Conservation (phyloP, 2,888 invertebrate genomes). For the Sesia bembeciformis region DNA sequence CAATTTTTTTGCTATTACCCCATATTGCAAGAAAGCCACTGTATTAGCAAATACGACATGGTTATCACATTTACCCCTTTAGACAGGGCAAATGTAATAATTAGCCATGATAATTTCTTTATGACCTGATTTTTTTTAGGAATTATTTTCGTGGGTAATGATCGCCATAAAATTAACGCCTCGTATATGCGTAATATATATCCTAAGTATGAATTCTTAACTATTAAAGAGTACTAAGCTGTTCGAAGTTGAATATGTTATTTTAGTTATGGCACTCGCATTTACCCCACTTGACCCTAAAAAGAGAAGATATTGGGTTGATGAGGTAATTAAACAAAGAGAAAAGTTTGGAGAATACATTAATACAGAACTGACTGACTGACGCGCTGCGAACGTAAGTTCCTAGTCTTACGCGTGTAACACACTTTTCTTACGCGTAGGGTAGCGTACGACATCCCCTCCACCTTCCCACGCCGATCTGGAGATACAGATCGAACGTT, state of each 20-base stretch:
- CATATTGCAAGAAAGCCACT: not conserved
- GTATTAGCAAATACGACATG: not conserved
- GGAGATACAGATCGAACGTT: no score
- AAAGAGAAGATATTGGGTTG: no score
- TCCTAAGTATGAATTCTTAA: not conserved
- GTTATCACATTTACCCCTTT: not conserved
- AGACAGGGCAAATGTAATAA: not conserved
- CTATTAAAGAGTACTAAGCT: not conserved
- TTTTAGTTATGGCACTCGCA: not conserved
- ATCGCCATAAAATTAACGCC: not conserved
- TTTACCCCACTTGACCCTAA: not conserved
- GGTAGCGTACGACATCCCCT: no score
- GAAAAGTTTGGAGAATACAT: no score
- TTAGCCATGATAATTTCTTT: not conserved
- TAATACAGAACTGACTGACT: no score
- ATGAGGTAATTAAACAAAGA: no score
- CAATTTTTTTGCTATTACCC: not conserved
- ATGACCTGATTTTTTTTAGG: not conserved
- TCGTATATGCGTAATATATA: not conserved
- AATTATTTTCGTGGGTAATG: not conserved
- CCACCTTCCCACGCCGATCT: no score
- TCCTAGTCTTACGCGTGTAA: no score
- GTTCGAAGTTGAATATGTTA: not conserved
- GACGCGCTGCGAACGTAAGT: no score
- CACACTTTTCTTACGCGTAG: no score